These are phyloP conservation scores for Acanthopleura granulata DNA, from an alignment of 2,888 invertebrate species.

Conservation along the genomic window DNA sequence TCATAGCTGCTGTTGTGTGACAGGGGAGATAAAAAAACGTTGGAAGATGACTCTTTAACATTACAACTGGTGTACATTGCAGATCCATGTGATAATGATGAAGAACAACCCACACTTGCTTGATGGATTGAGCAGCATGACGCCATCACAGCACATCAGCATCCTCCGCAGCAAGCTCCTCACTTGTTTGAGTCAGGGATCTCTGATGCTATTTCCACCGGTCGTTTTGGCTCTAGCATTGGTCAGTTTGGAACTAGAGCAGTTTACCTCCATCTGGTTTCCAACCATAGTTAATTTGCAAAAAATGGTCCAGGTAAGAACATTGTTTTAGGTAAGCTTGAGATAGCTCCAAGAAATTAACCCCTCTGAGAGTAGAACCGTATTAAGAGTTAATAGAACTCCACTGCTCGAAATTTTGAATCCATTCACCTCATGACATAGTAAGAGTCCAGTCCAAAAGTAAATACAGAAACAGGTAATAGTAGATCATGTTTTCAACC, in stretches of 20 bases:
- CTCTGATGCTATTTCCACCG: constrained; percentile 81
- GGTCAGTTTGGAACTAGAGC: constrained; percentile 76
- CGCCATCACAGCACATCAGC: constrained; percentile 62
- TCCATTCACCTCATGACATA: too few relatives aligned
- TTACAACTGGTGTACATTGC: constrained; percentile 24
- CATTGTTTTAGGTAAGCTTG: too few relatives aligned
- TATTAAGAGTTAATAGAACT: too few relatives aligned
- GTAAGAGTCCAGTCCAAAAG: too few relatives aligned
- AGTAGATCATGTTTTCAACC: too few relatives aligned
- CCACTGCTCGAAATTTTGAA: too few relatives aligned
- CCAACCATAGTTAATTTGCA: constrained; percentile 57
- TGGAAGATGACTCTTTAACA: too few relatives aligned
- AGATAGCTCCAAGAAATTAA: too few relatives aligned
- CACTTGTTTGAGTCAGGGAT: constrained; percentile 72
- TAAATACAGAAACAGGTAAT: too few relatives aligned
- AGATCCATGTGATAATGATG: constrained; percentile 64
- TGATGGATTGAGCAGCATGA: constrained; percentile 56
- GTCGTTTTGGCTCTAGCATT: constrained; percentile 84
- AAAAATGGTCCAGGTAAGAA: constrained; percentile 57
- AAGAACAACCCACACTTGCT: constrained; percentile 63
- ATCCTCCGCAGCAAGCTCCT: constrained; percentile 60
- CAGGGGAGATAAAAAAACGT: too few relatives aligned
- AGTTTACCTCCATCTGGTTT: constrained; percentile 60
- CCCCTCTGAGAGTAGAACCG: too few relatives aligned
- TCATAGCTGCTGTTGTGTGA: too few relatives aligned